Evolutionary conservation across 2,113 vertebrate species (phyloP).

Genomic region (Globicephala melas): DNA sequence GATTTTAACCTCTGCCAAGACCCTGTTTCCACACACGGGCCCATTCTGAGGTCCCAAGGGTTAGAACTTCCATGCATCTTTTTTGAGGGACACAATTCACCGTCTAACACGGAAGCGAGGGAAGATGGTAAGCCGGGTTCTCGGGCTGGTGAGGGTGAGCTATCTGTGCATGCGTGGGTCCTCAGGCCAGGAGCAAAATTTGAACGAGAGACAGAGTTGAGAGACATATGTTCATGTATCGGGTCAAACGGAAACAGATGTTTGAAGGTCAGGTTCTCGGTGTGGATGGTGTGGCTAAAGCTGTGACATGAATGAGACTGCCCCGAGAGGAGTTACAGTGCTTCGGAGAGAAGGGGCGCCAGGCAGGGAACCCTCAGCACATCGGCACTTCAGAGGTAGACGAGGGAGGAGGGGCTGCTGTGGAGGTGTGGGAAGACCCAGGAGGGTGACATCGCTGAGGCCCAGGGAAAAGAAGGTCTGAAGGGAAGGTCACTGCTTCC

Average conservation of each 20-base stretch:
- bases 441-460: not conserved
- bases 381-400: not conserved
- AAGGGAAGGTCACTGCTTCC: not conserved
- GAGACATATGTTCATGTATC: not conserved
- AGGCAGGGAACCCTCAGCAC: not conserved
- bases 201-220: not conserved
- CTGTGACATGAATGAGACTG: not conserved
- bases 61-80: not conserved
- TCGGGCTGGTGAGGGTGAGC: not conserved
- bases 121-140: not conserved
- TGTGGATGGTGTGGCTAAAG: not conserved
- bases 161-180: too few relatives aligned
- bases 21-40: not conserved
- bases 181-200: not conserved
- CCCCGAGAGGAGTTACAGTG: not conserved
- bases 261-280: not conserved
- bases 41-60: not conserved
- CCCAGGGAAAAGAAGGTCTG: too few relatives aligned
- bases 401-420: not conserved
- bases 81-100: not conserved
- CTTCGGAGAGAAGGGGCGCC: not conserved
- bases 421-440: not conserved
- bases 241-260: not conserved
- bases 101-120: not conserved
- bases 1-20: not conserved